Percentiles rank a stretch among this genome's conserved stretches.
Conservation (phyloP, 37 sponge, comb jelly and placozoan genomes). For the Ephydatia muelleri region DNA sequence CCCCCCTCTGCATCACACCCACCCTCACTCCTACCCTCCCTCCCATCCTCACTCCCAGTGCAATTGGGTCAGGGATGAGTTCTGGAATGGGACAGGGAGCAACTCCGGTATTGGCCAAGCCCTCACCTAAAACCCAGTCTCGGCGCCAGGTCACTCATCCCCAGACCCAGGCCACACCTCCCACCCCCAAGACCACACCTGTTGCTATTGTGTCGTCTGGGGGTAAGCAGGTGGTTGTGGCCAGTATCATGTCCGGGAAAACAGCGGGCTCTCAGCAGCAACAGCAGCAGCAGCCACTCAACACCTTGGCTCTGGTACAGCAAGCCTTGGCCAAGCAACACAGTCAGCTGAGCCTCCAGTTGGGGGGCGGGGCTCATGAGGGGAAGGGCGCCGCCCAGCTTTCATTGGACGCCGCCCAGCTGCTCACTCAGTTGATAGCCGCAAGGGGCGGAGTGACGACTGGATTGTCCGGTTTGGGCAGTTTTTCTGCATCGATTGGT, state of each 20-base stretch:
- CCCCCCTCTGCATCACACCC: slow-evolving; percentile 1
- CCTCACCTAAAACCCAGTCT: background rate
- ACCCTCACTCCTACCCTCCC: slow-evolving; percentile 9
- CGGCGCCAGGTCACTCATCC: background rate
- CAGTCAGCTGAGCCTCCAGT: background rate
- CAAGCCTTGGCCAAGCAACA: background rate
- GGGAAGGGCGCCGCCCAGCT: background rate
- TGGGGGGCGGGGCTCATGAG: background rate
- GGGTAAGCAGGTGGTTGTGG: background rate
- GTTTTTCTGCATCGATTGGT: background rate
- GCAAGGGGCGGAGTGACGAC: background rate
- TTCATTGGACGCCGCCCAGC: background rate
- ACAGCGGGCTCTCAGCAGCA: background rate
- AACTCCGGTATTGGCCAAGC: background rate
- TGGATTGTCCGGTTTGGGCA: background rate
- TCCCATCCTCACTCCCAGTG: background rate
- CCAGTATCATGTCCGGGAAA: background rate
- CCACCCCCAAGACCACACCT: background rate
- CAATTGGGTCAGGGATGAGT: background rate
- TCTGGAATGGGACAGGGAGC: background rate
- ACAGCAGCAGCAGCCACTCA: background rate
- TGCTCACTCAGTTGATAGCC: background rate
- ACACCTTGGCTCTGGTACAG: background rate
- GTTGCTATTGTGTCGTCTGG: background rate
- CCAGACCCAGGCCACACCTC: background rate